Percentiles rank a stretch among this genome's conserved stretches.
Conservation (phyloP, 1,140 invertebrate species). For the Lordiphosa stackelbergi region DNA sequence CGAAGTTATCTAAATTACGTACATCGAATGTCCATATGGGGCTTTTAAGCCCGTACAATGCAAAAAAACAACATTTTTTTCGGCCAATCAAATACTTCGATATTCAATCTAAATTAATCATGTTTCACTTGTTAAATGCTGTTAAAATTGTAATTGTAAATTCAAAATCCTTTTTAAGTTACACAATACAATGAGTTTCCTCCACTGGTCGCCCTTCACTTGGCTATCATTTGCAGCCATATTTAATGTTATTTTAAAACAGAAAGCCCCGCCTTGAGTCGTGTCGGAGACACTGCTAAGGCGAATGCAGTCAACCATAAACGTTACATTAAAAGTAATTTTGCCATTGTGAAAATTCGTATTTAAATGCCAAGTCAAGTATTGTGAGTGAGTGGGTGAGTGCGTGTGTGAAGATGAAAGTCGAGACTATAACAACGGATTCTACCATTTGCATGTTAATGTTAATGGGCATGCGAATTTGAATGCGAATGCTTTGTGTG, state of each 20-base stretch:
- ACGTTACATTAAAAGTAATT: constrained; percentile 67
- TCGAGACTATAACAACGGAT: constrained; percentile 15
- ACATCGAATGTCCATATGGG: no score
- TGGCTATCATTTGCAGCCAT: constrained; percentile 13
- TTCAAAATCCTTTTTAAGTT: no score
- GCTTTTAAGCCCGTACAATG: no score
- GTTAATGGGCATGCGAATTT: constrained; percentile 54
- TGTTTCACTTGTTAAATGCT: no score
- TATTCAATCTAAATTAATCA: no score
- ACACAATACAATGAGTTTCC: not conserved
- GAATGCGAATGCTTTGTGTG: constrained; percentile 43
- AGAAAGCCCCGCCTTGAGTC: constrained; percentile 1
- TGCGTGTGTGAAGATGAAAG: constrained; percentile 37
- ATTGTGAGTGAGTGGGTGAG: constrained; percentile 16
- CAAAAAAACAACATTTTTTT: no score
- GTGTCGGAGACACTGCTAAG: constrained; percentile 24
- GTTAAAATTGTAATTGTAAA: no score
- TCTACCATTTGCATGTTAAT: constrained; percentile 49
- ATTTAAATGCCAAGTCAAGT: constrained; percentile 49
- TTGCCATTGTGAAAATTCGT: constrained; percentile 61
- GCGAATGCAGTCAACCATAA: constrained; percentile 43
- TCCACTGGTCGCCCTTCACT: not conserved
- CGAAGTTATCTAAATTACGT: no score
- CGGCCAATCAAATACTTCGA: no score
- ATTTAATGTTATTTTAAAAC: constrained; percentile 25